Conservation (phyloP, 1,140 invertebrate species). For the Microvelia longipes region DNA sequence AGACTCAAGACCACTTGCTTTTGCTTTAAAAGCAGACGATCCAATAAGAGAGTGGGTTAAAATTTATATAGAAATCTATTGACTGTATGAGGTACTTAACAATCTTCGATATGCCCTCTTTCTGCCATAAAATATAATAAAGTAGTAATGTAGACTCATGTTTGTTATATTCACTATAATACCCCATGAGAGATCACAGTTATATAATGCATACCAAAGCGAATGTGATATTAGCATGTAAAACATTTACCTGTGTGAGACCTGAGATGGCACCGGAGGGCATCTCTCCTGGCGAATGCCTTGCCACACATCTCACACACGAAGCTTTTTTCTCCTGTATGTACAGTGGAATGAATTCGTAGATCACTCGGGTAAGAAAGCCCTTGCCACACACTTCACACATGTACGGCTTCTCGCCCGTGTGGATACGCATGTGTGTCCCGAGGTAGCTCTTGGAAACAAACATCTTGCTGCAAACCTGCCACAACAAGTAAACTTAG, state of each 20-base stretch:
- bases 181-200: too few species aligned
- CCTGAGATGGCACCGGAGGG: constrained; percentile 47
- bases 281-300: constrained; percentile 51
- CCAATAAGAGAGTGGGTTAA: too few species aligned
- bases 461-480: constrained; percentile 46
- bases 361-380: constrained; percentile 38
- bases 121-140: too few species aligned
- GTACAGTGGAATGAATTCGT: constrained; percentile 63
- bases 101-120: too few species aligned
- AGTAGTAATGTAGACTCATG: too few species aligned
- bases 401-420: constrained; percentile 59
- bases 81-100: too few species aligned
- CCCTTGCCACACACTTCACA: constrained; percentile 49
- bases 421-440: constrained; percentile 75
- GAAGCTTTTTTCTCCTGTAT: constrained; percentile 69
- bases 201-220: too few species aligned
- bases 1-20: too few species aligned
- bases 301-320: constrained; percentile 44
- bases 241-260: constrained; percentile 42
- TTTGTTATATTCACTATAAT: too few species aligned
- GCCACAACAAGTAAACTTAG: background rate
- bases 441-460: constrained; percentile 63
- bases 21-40: too few species aligned
- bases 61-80: too few species aligned
- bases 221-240: too few species aligned